These are phyloP conservation scores for Trissolcus basalis DNA, from an alignment of 1,140 invertebrate genomes.

Conservation along the genomic window DNA sequence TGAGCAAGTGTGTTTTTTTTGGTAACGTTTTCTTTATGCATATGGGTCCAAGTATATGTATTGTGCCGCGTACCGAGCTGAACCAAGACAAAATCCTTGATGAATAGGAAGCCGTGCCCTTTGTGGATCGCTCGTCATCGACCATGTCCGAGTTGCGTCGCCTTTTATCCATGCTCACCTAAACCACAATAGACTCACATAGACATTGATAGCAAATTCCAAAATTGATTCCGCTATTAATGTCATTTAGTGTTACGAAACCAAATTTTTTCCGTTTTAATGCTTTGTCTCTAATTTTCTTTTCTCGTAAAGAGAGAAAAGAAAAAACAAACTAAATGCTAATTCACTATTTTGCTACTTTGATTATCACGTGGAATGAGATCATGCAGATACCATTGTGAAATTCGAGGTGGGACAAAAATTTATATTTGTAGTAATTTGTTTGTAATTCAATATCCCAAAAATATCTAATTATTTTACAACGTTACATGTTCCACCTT, in stretches of 20 bases:
- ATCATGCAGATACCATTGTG: too few relatives aligned
- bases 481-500: too few relatives aligned
- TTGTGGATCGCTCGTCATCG: conserved; percentile 68
- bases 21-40: conserved; percentile 62
- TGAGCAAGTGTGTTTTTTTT: conserved; percentile 19
- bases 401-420: too few relatives aligned
- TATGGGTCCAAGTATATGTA: conserved; percentile 75
- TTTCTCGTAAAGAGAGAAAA: too few relatives aligned
- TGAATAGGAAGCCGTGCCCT: conserved; percentile 72
- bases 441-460: too few relatives aligned
- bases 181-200: conserved; percentile 71
- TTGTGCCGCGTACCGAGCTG: conserved; percentile 75
- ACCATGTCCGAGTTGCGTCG: conserved; percentile 71
- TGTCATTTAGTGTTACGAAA: conserved; percentile 17
- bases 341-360: too few relatives aligned
- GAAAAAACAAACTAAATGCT: too few relatives aligned
- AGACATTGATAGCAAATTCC: conserved; percentile 38
- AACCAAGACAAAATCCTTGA: conserved; percentile 76
- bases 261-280: not conserved
- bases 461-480: too few relatives aligned
- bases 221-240: conserved; percentile 18
- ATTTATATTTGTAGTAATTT: too few relatives aligned
- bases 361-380: too few relatives aligned
- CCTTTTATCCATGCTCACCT: conserved; percentile 75
- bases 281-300: not conserved